Percentiles rank a stretch among this genome's conserved stretches.
These are phyloP conservation scores for Cryptus armator DNA, from an alignment of 2,888 invertebrate species.

Conservation along the genomic window DNA sequence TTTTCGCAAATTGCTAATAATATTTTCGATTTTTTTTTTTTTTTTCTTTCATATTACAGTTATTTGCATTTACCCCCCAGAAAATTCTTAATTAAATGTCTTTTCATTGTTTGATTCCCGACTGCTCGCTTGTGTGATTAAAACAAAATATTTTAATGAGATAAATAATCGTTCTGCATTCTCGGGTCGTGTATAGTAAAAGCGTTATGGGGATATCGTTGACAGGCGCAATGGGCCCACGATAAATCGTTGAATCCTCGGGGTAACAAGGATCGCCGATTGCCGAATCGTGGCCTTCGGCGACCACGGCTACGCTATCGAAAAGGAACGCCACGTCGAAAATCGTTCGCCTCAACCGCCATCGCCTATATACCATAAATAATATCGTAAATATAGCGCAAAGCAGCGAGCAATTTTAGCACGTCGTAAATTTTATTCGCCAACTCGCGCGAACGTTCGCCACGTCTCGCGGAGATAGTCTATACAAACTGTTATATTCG, in stretches of 20 bases:
- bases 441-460: slow-evolving; percentile 56
- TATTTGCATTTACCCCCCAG: background rate
- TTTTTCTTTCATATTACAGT: background rate
- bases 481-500: slow-evolving; percentile 22
- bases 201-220: slow-evolving; percentile 7
- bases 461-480: slow-evolving; percentile 26
- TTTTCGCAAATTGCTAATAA: background rate
- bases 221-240: slow-evolving; percentile 53
- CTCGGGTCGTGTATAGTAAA: slow-evolving; percentile 35
- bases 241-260: slow-evolving; percentile 60
- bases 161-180: slow-evolving; percentile 10
- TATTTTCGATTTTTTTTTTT: background rate
- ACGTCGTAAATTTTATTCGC: slow-evolving; percentile 73
- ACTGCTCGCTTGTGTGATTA: background rate
- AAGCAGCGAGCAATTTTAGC: slow-evolving; percentile 73
- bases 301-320: slow-evolving; percentile 40
- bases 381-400: slow-evolving; percentile 71
- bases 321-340: slow-evolving; percentile 41
- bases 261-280: slow-evolving; percentile 62
- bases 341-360: slow-evolving; percentile 51
- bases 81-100: too few relatives aligned
- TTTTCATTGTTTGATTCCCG: too few relatives aligned
- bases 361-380: slow-evolving; percentile 60
- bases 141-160: background rate
- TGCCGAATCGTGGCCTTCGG: slow-evolving; percentile 60